Conservation (phyloP, 2,113 vertebrate genomes). For the Vulpes ferrilata region DNA sequence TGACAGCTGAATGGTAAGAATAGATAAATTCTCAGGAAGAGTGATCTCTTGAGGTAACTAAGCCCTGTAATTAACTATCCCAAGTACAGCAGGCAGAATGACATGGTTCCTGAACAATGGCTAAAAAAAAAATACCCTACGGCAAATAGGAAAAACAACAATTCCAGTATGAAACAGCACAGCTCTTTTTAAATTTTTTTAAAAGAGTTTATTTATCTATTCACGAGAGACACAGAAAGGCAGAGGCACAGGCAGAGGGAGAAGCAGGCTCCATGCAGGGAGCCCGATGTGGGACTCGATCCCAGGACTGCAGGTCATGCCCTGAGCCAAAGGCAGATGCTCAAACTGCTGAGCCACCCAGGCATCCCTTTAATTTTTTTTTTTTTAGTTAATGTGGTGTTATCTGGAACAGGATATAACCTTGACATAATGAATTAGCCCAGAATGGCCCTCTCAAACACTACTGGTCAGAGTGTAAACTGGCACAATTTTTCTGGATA, state of each 20-base stretch:
- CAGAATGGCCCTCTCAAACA: neutral
- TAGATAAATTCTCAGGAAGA: neutral
- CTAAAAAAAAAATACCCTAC: slow-evolving; percentile 19
- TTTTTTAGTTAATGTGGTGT: neutral
- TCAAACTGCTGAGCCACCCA: too few relatives aligned
- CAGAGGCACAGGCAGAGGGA: too few relatives aligned
- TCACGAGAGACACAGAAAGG: too few relatives aligned
- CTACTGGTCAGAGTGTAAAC: neutral
- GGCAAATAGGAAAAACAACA: neutral
- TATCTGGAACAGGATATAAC: slow-evolving; percentile 18
- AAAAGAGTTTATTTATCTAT: too few relatives aligned
- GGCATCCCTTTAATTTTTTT: too few relatives aligned
- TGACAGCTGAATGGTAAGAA: neutral
- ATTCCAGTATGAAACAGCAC: neutral
- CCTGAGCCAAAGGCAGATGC: too few relatives aligned
- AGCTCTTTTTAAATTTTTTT: neutral
- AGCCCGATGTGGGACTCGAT: too few relatives aligned
- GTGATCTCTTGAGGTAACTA: neutral
- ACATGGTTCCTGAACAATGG: neutral
- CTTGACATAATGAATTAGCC: neutral
- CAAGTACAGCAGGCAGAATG: neutral
- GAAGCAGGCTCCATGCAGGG: too few relatives aligned
- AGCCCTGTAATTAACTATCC: slow-evolving; percentile 34
- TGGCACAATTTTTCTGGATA: slow-evolving; percentile 11
- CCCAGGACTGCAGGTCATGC: too few relatives aligned